Conservation (phyloP, 2,797 vertebrate genomes). For the Macroramphosus scolopax region DNA sequence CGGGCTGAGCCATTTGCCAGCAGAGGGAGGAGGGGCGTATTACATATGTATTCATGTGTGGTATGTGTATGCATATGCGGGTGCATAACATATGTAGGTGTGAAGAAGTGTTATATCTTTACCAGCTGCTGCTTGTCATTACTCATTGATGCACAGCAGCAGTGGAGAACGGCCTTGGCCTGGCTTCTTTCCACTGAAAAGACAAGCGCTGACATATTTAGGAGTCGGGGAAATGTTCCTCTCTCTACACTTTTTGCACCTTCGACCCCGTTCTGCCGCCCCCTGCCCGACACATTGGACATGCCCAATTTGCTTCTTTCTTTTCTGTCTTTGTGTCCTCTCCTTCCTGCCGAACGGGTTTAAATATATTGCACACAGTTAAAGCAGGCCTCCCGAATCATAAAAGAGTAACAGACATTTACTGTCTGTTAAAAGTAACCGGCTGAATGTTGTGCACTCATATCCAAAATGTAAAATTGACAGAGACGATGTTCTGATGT, state of each 20-base stretch:
- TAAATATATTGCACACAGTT: too few relatives aligned
- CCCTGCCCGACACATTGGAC: slow-evolving; percentile 7
- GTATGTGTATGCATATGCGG: slow-evolving; percentile 33
- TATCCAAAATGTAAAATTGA: background rate
- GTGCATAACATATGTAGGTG: slow-evolving; percentile 65
- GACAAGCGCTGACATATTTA: slow-evolving; percentile 53
- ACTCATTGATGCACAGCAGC: slow-evolving; percentile 65
- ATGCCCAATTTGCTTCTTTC: slow-evolving; percentile 36
- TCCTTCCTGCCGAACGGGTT: slow-evolving; percentile 2
- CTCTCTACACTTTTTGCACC: slow-evolving; percentile 37
- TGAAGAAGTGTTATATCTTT: slow-evolving; percentile 68
- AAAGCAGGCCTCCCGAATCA: slow-evolving; percentile 20
- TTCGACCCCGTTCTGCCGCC: slow-evolving; percentile 25
- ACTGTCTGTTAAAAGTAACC: background rate
- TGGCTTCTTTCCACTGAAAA: slow-evolving; percentile 31
- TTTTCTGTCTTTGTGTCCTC: slow-evolving; percentile 9
- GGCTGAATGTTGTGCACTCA: background rate
- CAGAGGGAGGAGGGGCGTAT: slow-evolving; percentile 14
- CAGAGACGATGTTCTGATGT: background rate
- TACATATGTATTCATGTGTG: slow-evolving; percentile 32
- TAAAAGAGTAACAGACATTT: slow-evolving; percentile 6
- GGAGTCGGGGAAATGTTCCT: slow-evolving; percentile 48
- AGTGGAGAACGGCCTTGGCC: slow-evolving; percentile 32
- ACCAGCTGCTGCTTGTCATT: slow-evolving; percentile 70
- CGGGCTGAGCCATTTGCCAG: slow-evolving; percentile 72